Evolutionary conservation across 2,888 invertebrate species (phyloP).

Genomic region (Drosophila pseudotakahashii): DNA sequence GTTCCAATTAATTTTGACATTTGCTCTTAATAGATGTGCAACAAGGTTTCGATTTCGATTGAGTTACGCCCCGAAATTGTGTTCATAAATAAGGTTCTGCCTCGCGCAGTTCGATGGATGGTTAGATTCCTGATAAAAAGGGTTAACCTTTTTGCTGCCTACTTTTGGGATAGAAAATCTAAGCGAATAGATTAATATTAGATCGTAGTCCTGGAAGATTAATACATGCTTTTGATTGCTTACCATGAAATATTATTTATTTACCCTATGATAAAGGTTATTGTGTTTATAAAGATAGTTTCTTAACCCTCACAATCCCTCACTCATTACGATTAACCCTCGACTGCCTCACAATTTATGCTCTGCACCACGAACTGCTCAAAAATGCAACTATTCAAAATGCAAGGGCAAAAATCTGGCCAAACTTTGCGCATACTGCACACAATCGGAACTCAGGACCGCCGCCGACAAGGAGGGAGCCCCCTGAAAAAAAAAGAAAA

Average conservation of each 20-base stretch:
- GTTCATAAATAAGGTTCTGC: constrained; percentile 25
- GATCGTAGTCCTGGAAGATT: no score
- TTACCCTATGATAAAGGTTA: no score
- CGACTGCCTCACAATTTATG: constrained; percentile 24
- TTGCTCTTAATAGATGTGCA: constrained; percentile 67
- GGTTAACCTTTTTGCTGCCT: background rate
- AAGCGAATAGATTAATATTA: background rate
- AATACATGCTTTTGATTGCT: no score
- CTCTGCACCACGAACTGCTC: constrained; percentile 39
- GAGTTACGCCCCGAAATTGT: constrained; percentile 18
- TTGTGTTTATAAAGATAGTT: constrained; percentile 1
- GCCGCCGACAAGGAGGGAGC: background rate
- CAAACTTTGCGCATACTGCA: constrained; percentile 34
- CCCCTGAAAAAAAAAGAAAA: constrained; percentile 8
- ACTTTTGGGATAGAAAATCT: background rate
- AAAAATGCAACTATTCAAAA: constrained; percentile 65
- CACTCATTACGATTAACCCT: constrained; percentile 31
- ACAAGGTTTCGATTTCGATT: constrained; percentile 41
- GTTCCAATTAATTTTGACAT: constrained; percentile 74
- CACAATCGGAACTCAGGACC: constrained; percentile 16
- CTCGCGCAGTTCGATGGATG: background rate
- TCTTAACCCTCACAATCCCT: background rate
- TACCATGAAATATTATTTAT: no score
- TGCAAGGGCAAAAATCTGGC: constrained; percentile 45
- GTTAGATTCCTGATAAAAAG: background rate